Evolutionary conservation across 2,888 invertebrate genomes (phyloP), one percentile per base, ranked within the genome.

Genomic region (Caenorhabditis sinica): DNA sequence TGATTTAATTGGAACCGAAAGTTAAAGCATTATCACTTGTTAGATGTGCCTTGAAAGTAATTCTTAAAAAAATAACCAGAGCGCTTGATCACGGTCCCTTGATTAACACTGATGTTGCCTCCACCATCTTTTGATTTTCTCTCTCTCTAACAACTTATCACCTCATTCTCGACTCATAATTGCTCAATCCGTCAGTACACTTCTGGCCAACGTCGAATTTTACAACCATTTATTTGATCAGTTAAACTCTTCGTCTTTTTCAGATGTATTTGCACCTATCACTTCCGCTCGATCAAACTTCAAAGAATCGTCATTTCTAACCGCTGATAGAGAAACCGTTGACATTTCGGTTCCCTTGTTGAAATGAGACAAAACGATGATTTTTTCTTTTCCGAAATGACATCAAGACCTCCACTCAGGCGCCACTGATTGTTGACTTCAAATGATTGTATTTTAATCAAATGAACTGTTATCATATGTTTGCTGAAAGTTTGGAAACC

Each of bases 261-360:
- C 60, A 60, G 33, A 60, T 40, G 2, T 33, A 30, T 60, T 60
- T 28, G 28, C n/a, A n/a, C 9, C 30, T 43, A 25, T 65, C 45
- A 28, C 23, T 61, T 61, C 40, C 61, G 9, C 28, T 20, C 43
- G 51, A 66, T 20, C 49, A 68, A 68, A 68, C 53, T 68, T 68
- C 51, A 36, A 20, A 68, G 68, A 68, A 68, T 68, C 68, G 68
- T 68, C 68, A 68, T 36, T 68, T 53, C 6, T 3, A 6, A 11
- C 40, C 40, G 40, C 51, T 68, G 68, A 51, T 68, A 68, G 20
- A 15, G 2, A 25, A 23, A 43, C 40, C 13, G 56, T 56, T 53
- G 53, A 68, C 68, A 68, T 68, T 53, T 53, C 51, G 25, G 30
- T 51, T 53, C 68, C 20, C 13, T 36, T 4, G 6, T 23, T 51